A percentile compares a stretch with the other conserved stretches of the same genome.
These are phyloP conservation scores for Pluvianellus socialis DNA, from an alignment of 2,113 vertebrate species.

Conservation along the genomic window DNA sequence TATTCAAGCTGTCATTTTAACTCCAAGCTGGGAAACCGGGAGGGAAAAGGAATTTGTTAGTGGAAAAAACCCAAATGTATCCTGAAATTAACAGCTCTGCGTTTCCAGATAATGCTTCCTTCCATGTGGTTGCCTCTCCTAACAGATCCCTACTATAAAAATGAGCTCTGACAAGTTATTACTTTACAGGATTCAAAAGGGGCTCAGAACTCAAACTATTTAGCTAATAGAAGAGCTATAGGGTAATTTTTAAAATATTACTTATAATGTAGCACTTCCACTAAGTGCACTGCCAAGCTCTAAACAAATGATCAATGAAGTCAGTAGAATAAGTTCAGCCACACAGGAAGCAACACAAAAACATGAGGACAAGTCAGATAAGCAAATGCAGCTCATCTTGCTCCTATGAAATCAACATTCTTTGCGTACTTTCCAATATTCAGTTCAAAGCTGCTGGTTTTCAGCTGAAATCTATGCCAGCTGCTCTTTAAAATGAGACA, in stretches of 20 bases:
- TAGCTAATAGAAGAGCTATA: neutral
- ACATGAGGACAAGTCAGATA: neutral
- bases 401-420: neutral
- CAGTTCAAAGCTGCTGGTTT: constrained; percentile 26
- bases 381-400: neutral
- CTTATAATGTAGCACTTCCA: neutral
- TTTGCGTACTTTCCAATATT: neutral
- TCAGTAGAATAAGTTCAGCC: neutral
- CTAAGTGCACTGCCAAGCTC: neutral
- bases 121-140: neutral
- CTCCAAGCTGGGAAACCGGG: constrained; percentile 24
- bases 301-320: neutral
- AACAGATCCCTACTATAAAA: neutral
- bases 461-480: neutral
- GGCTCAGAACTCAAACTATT: neutral
- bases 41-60: neutral
- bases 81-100: constrained; percentile 11
- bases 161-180: neutral
- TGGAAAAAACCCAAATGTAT: neutral
- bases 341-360: neutral
- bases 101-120: constrained; percentile 21
- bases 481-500: neutral
- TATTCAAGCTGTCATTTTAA: constrained; percentile 66
- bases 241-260: neutral
- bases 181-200: neutral